Conservation (phyloP, 2,797 vertebrate genomes). For the Octomys mimax region DNA sequence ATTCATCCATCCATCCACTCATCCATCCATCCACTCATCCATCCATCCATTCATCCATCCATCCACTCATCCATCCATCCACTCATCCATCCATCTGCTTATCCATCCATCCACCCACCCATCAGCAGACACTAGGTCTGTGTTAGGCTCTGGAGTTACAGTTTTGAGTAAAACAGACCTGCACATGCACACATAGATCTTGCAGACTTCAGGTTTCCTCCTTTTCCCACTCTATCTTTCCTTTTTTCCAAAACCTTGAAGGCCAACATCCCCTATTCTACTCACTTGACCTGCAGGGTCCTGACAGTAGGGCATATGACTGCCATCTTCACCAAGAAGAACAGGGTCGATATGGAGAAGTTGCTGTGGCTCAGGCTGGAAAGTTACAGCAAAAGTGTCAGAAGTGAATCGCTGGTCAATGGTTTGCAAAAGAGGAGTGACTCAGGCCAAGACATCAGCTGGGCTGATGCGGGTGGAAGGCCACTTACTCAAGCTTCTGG, state of each 20-base stretch:
- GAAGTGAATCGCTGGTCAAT: neutral
- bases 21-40: neutral
- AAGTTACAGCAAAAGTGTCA: constrained; percentile 53
- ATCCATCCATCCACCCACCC: neutral
- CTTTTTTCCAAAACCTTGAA: neutral
- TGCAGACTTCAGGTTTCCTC: neutral
- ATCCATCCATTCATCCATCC: too few relatives aligned
- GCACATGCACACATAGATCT: neutral
- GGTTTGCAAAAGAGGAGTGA: neutral
- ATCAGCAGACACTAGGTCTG: neutral
- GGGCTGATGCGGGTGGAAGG: neutral
- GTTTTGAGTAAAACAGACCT: neutral
- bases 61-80: neutral
- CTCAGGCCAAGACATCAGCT: neutral
- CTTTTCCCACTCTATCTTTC: neutral
- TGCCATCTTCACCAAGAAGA: constrained; percentile 88
- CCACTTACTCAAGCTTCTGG: constrained; percentile 91
- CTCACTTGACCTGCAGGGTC: constrained; percentile 90
- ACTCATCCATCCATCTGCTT: too few relatives aligned
- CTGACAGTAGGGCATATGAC: constrained; percentile 84
- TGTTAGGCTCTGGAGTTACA: neutral
- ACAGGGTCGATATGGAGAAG: constrained; percentile 85
- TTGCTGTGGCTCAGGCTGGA: constrained; percentile 92
- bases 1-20: too few relatives aligned
- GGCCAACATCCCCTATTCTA: neutral